Evolutionary conservation across 2,888 invertebrate species (phyloP).

Genomic region (Teleogryllus oceanicus): DNA sequence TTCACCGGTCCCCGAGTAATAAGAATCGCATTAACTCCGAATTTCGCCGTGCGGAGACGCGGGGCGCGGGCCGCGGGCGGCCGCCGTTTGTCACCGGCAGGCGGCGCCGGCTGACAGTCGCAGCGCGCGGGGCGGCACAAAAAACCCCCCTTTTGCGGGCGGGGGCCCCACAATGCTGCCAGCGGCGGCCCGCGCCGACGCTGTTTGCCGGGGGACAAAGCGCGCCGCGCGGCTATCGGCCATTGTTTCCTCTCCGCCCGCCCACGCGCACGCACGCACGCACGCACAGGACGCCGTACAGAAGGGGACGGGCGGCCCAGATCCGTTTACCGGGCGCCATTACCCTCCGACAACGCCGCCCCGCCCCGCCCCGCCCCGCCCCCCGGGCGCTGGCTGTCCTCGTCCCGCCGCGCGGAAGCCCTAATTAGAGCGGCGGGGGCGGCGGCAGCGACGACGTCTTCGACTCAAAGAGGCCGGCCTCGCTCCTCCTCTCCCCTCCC

Average conservation of each 20-base stretch:
- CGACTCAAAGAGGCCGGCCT: not conserved
- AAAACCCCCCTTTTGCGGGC: too few relatives aligned
- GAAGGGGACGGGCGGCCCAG: not conserved
- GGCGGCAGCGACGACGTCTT: not conserved
- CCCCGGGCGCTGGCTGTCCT: not conserved
- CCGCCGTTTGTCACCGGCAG: too few relatives aligned
- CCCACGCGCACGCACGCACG: too few relatives aligned
- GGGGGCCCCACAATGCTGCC: too few relatives aligned
- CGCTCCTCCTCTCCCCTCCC: not conserved
- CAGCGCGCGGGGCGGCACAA: too few relatives aligned
- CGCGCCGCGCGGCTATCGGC: not conserved
- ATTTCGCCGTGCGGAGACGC: too few relatives aligned
- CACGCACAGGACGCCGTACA: too few relatives aligned
- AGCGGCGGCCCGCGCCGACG: too few relatives aligned
- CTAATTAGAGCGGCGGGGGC: not conserved
- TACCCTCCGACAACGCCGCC: not conserved
- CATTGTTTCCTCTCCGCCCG: not conserved
- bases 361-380: not conserved
- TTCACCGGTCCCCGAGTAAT: too few relatives aligned
- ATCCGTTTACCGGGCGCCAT: slow-evolving; percentile 18
- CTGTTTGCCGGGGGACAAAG: not conserved
- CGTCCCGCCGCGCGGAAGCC: not conserved
- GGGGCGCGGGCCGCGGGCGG: too few relatives aligned
- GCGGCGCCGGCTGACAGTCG: too few relatives aligned
- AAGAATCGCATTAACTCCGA: too few relatives aligned